Conservation (phyloP, 2,888 invertebrate genomes). For the Cephus runcator region DNA sequence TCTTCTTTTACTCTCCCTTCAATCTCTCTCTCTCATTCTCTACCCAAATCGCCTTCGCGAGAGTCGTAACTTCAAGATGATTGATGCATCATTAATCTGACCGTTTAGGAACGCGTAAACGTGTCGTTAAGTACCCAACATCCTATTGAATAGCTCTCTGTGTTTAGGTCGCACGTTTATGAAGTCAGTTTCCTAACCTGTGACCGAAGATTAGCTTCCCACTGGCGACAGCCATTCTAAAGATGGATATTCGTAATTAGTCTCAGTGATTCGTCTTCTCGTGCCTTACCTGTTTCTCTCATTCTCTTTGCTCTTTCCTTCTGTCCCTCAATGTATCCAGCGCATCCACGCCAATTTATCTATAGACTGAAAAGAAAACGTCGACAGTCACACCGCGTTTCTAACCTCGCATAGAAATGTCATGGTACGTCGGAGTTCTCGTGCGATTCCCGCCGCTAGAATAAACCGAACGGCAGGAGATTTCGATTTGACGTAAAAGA, state of each 20-base stretch:
- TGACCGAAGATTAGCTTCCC: background rate
- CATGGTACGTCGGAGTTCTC: background rate
- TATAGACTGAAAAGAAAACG: background rate
- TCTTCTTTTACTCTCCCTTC: background rate
- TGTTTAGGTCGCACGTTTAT: background rate
- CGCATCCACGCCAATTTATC: background rate
- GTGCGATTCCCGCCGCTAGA: background rate
- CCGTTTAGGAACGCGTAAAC: background rate
- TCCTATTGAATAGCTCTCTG: background rate
- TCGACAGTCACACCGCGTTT: background rate
- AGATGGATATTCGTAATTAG: background rate
- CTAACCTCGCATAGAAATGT: background rate
- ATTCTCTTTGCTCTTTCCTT: background rate
- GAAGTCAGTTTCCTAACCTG: background rate
- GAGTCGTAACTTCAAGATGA: background rate
- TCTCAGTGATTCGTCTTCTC: background rate
- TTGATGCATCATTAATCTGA: background rate
- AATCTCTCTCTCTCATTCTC: background rate
- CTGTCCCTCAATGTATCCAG: background rate
- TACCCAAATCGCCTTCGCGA: background rate
- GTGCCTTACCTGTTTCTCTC: background rate
- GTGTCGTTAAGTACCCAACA: background rate
- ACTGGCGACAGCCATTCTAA: background rate
- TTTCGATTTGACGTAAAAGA: background rate
- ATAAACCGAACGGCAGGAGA: background rate